These are phyloP conservation scores for Ptychodera flava DNA, from an alignment of 35 echinoderm and acorn worm genomes.

Conservation along the genomic window DNA sequence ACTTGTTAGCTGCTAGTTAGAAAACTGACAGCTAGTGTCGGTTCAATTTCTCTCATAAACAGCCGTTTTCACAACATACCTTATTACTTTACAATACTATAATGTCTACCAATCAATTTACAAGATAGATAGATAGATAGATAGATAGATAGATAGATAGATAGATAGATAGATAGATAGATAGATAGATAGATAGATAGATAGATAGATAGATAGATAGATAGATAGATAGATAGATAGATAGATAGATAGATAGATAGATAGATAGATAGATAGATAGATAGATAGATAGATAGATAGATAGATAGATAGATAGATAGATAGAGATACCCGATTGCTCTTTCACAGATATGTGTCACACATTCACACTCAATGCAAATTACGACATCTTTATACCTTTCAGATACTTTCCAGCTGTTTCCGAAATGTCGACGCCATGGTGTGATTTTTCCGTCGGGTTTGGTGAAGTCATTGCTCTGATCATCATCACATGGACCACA, in stretches of 20 bases:
- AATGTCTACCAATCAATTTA: too few species aligned
- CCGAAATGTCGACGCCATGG: neutral
- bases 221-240: slow-evolving; percentile 2
- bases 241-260: slow-evolving; percentile 2
- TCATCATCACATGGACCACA: neutral
- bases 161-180: slow-evolving; percentile 2
- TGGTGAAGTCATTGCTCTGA: neutral
- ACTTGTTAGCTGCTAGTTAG: too few species aligned
- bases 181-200: slow-evolving; percentile 2
- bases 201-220: slow-evolving; percentile 2
- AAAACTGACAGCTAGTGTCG: too few species aligned
- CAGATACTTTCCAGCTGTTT: neutral
- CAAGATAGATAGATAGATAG: slow-evolving; percentile 1
- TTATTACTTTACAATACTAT: too few species aligned
- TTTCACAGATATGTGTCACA: too few species aligned
- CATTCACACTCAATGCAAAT: too few species aligned
- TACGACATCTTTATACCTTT: too few species aligned
- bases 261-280: slow-evolving; percentile 2
- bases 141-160: slow-evolving; percentile 2
- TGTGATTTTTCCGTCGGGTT: neutral
- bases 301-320: slow-evolving; percentile 2
- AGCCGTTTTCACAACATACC: too few species aligned
- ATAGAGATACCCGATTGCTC: neutral
- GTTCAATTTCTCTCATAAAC: too few species aligned
- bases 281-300: slow-evolving; percentile 2